Evolutionary conservation across 2,797 vertebrate genomes (phyloP), one percentile per base, ranked within the genome.

Genomic region (Coccyzus lansbergi): DNA sequence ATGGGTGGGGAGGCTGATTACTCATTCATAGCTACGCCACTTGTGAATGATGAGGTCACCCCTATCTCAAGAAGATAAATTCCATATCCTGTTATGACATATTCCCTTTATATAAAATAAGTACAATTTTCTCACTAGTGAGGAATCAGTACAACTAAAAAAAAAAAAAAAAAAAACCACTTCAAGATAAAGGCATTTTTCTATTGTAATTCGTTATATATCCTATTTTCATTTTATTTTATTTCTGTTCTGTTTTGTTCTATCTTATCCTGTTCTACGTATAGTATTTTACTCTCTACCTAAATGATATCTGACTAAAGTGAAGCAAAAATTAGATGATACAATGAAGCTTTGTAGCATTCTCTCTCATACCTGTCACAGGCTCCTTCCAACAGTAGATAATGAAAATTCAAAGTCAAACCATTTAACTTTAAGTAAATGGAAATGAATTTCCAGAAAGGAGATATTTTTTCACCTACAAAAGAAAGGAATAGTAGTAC

Each of bases 361-460:
- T 94, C 72, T 95, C 80, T 96, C 90, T 96, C 88, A 83, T 94
- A 96, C 95, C 92, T 98, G 95, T 97, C 96, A 97, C 62, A 94
- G 91, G 87, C 88, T 96, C 86, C 82, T 97, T 97, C 96, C 94
- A 94, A 96, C 90, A 96, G 92, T 84, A 96, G 97, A 96, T 94
- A 96, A 97, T 96, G 89, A 97, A 97, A 97, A 97, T 93, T 96
- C 96, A 93, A 97, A 97, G 95, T 97, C 94, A 97, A 97, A 97
- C 95, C 94, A 96, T 96, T 98, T 97, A 97, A 94, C 96, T 96
- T 92, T 95, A 97, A 97, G 93, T 97, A 97, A 94, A 97, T 96
- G 96, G 95, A 98, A 98, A 97, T 96, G 94, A 95, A 97, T 96
- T 97, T 97, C 83, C 84, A 96, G 87, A 94, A 92, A 95, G 96